Evolutionary conservation across 2,888 invertebrate species (phyloP).

Genomic region (Drosophila imparisetae): DNA sequence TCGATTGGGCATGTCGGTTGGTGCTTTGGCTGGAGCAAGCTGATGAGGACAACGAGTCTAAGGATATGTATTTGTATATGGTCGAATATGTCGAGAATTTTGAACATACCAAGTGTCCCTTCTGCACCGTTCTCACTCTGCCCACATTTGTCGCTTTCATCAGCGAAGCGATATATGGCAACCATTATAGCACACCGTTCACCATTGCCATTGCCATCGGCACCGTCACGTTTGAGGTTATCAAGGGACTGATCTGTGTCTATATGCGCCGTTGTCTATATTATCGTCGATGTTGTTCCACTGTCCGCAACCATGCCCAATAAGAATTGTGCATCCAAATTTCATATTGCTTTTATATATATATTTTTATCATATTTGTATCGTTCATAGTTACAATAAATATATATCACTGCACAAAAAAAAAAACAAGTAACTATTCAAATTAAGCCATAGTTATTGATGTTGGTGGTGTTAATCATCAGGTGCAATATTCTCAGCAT

Average conservation of each 20-base stretch:
- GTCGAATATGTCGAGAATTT: slow-evolving; percentile 18
- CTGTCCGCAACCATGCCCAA: slow-evolving; percentile 36
- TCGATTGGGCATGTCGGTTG: slow-evolving; percentile 57
- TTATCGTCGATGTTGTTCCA: slow-evolving; percentile 37
- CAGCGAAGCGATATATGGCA: slow-evolving; percentile 40
- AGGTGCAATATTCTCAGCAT: too few species aligned
- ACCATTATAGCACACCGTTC: slow-evolving; percentile 25
- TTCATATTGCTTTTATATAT: not conserved
- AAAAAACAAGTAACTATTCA: not conserved
- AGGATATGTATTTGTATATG: slow-evolving; percentile 53
- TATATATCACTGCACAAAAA: not conserved
- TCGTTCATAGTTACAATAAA: not conserved
- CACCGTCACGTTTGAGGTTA: slow-evolving; percentile 57
- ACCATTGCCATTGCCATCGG: slow-evolving; percentile 48
- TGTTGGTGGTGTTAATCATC: not conserved
- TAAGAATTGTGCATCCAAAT: slow-evolving; percentile 17
- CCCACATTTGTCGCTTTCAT: slow-evolving; percentile 57
- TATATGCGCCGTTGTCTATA: slow-evolving; percentile 55
- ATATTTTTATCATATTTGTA: not conserved
- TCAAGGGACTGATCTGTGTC: slow-evolving; percentile 54
- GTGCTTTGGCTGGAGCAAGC: slow-evolving; percentile 41
- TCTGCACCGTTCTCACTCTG: slow-evolving; percentile 54
- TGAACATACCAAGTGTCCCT: slow-evolving; percentile 40
- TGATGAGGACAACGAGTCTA: slow-evolving; percentile 48
- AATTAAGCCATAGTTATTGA: not conserved